Conservation (phyloP, 2,888 invertebrate genomes). For the Diarsia dahlii region DNA sequence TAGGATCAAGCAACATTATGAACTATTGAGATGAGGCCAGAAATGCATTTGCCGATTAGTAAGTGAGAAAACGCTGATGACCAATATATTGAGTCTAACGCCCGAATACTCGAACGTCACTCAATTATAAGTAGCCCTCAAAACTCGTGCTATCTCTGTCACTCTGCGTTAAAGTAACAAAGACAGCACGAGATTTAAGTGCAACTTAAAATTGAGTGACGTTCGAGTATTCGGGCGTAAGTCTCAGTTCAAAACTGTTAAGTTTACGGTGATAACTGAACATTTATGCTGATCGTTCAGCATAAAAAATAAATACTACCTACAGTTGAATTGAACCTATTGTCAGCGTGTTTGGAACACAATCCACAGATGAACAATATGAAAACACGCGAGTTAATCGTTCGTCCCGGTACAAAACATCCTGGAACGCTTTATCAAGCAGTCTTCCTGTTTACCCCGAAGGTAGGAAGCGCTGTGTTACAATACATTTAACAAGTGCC, state of each 20-base stretch:
- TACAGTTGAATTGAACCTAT: background rate
- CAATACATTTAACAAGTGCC: conserved; percentile 40
- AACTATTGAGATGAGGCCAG: background rate
- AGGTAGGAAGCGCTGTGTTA: conserved; percentile 32
- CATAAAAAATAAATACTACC: background rate
- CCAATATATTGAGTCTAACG: background rate
- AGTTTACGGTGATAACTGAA: background rate
- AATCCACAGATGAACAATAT: conserved; percentile 1
- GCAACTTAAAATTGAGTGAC: too few species aligned
- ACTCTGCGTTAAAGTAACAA: too few species aligned
- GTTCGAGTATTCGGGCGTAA: too few species aligned
- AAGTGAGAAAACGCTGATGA: background rate
- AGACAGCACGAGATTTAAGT: too few species aligned
- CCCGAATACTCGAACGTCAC: too few species aligned
- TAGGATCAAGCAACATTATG: background rate
- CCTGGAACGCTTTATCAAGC: conserved; percentile 34
- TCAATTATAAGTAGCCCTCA: too few species aligned
- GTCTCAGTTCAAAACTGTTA: background rate
- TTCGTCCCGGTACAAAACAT: conserved; percentile 22
- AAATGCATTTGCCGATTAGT: background rate
- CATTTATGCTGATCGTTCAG: background rate
- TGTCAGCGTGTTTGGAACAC: background rate
- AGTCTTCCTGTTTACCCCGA: conserved; percentile 39
- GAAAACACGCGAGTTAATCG: conserved; percentile 14
- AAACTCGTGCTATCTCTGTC: too few species aligned